A percentile compares a stretch with the other conserved stretches of the same genome.
These are phyloP conservation scores for Sapajus apella DNA, from an alignment of 2,113 vertebrate genomes.

Conservation along the genomic window DNA sequence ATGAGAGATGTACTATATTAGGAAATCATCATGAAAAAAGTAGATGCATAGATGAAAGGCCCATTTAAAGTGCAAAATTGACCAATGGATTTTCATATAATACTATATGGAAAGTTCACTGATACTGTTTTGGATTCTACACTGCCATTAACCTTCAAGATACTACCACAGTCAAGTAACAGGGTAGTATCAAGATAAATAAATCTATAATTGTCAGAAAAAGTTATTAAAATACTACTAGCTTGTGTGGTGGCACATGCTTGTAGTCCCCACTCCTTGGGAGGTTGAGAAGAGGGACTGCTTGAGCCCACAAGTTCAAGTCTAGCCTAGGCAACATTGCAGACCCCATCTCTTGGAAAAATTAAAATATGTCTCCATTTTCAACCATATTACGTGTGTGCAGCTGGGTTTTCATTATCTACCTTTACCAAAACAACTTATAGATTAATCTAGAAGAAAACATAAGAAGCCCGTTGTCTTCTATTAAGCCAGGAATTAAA, in stretches of 20 bases:
- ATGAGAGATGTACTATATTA: not conserved
- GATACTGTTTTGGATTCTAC: not conserved
- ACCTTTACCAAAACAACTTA: not conserved
- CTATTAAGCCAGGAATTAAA: not conserved
- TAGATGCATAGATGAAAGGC: not conserved
- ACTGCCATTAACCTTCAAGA: constrained; percentile 12
- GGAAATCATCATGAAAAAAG: not conserved
- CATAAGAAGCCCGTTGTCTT: not conserved
- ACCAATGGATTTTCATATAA: not conserved
- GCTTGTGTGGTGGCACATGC: not conserved
- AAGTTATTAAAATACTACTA: not conserved
- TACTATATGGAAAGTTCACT: not conserved
- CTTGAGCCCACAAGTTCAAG: not conserved
- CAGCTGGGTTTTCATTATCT: not conserved
- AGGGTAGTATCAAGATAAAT: not conserved
- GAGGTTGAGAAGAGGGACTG: not conserved
- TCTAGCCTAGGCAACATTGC: not conserved
- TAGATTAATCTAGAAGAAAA: not conserved
- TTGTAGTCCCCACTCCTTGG: not conserved
- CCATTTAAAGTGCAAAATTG: not conserved
- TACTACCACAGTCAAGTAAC: not conserved
- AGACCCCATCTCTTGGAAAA: not conserved
- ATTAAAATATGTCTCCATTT: not conserved
- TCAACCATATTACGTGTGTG: not conserved
- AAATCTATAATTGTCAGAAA: not conserved